Evolutionary conservation across 2,888 invertebrate species (phyloP).

Genomic region (Diadromus collaris): DNA sequence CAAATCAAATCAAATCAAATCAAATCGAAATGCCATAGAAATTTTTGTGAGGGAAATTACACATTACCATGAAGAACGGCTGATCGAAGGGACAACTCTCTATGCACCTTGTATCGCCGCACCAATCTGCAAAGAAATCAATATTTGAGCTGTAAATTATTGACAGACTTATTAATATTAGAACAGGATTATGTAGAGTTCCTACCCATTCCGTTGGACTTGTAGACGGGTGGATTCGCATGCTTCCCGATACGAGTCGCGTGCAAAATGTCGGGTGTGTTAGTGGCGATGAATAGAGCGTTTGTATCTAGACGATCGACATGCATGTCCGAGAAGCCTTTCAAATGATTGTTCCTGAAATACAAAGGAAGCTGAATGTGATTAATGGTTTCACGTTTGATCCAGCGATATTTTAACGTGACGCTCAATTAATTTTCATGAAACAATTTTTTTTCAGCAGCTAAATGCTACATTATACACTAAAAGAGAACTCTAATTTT

Average conservation of each 20-base stretch:
- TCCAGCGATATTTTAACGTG: not conserved
- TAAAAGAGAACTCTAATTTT: not conserved
- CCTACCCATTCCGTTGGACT: conserved; percentile 68
- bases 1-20: too few relatives aligned
- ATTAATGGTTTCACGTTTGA: not conserved
- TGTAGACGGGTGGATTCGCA: conserved; percentile 71
- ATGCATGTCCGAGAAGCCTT: conserved; percentile 78
- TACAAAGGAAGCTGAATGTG: conserved; percentile 41
- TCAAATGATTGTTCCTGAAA: conserved; percentile 66
- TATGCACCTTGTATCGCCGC: conserved; percentile 79
- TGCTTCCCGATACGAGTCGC: conserved; percentile 74
- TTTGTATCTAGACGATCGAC: conserved; percentile 79
- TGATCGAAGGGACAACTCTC: conserved; percentile 81
- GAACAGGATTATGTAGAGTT: not conserved
- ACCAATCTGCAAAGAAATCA: conserved; percentile 67
- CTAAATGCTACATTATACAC: not conserved
- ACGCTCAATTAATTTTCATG: not conserved
- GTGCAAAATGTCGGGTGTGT: conserved; percentile 80
- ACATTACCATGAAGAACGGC: conserved; percentile 80
- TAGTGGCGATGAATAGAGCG: conserved; percentile 80
- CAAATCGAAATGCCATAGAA: not conserved
- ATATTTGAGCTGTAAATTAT: not conserved
- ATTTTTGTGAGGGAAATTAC: not conserved
- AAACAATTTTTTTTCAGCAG: not conserved
- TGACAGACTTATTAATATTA: not conserved